Evolutionary conservation across 1,140 invertebrate genomes (phyloP), one percentile per base, ranked within the genome.

Genomic region (Pseudomyrmex cubaensis): DNA sequence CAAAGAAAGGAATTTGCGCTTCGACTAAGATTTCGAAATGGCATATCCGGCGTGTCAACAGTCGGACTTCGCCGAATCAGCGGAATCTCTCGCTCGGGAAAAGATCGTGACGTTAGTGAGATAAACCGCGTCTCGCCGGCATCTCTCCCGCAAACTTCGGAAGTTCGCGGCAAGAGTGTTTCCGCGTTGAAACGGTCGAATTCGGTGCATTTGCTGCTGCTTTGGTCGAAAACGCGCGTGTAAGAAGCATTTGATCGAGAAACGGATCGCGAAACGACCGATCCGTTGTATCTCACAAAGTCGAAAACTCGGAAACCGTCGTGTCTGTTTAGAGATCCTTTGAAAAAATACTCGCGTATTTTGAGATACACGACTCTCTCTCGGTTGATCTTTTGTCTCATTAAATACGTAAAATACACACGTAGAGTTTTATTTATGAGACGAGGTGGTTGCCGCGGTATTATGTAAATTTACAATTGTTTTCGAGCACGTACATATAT

Each of bases 121-220:
- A 85, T 85, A 85, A 85, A 85, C 56, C 73, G 67, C 76, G 48
- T 44, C 52, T 50, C 82, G 83, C 77, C 83, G 82, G 46, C 62
- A 48, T 67, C 67, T 52, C 15, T 52, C 20, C 20, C 44, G 76
- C 44, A 8, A 63, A 50, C 50, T 78, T 72, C 50, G 50, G 66
- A 63, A 77, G 75, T 77, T 84, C 46, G 83, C 67, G 59, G 66
- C 63, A 52, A 20, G 67, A 84, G 62, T 5, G 61, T 54, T 9
- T 57, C 69, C 48, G 73, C 56, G 80, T 62, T 56, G 75, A 62
- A 35, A 54, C 70, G 82, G 63, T 72, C 48, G 1, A 15, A 35
- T 2, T 66, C 74, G 48, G n/a, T 52, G 44, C 35, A n/a, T 35
- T 15, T 57, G 35, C 63, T 46, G 44, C 44, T 46, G 75, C 13